Evolutionary conservation across 2,888 invertebrate genomes (phyloP), one percentile per base, ranked within the genome.

Genomic region (Punctoribates punctum): DNA sequence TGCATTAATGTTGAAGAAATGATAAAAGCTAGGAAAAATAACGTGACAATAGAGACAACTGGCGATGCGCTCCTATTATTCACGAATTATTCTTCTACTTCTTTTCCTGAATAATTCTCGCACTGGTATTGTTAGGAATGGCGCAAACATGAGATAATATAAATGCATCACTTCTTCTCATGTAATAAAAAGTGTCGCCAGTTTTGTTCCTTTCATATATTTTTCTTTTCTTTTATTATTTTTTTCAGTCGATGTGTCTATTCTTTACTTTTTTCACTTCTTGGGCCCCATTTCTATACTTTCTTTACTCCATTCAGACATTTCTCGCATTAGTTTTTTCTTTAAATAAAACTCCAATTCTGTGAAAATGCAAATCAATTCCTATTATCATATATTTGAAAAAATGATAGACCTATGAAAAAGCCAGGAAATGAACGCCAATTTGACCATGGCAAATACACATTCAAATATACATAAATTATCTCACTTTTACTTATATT

Each of bases 81-180:
- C 70, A 42, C 70, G 38, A 42, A 70, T 70, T 70, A 70, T 70
- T 70, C 70, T 42, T 42, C 38, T 13, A 70, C 70, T 70, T 70
- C 70, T 70, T 46, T 42, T 70, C 42, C 70, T 42, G 70, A 38
- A 70, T 70, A 70, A 42, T 46, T 70, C 42, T 46, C 38, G 25
- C 34, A 17, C 20, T 65, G 29, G 17, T 70, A 42, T 70, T 70
- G 70, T 70, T 23, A 70, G 4, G 70, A 70, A 70, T 70, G 70
- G 70, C 70, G 70, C 34, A 70, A 70, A 70, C 70, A 70, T 70
- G 38, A 70, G 70, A 70, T 70, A 70, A 70, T 70, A 70, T 70
- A 46, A 70, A 70, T 70, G 70, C 70, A 70, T 70, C 70, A 70
- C 70, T 70, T 20, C 70, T 70, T 70, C 70, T 34, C 13, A 23